Evolutionary conservation across 2,888 invertebrate genomes (phyloP).

Genomic region (Sceliomorpha sp.): DNA sequence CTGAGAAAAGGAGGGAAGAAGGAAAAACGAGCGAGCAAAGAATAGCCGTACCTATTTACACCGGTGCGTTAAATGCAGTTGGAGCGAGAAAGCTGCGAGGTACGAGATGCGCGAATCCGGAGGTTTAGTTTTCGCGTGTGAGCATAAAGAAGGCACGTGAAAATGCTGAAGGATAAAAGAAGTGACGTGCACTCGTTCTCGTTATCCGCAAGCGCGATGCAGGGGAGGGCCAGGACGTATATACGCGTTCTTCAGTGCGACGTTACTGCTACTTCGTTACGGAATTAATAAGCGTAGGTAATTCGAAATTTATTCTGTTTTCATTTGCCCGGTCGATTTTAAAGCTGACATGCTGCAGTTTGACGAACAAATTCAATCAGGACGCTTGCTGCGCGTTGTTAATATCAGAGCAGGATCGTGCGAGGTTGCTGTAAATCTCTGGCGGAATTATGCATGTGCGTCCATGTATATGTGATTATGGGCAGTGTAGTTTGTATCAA

Average conservation of each 20-base stretch:
- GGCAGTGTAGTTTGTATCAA: too few species aligned
- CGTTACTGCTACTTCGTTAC: conserved; percentile 18
- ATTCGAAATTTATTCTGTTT: conserved; percentile 2
- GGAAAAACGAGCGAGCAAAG: conserved; percentile 7
- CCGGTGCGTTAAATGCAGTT: conserved; percentile 8
- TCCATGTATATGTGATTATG: too few species aligned
- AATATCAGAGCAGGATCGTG: too few species aligned
- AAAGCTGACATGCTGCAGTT: background rate
- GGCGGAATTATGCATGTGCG: too few species aligned
- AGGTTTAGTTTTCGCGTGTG: conserved; percentile 2
- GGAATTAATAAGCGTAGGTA: conserved; percentile 6
- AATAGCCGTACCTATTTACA: conserved; percentile 15
- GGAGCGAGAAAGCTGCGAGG: conserved; percentile 2
- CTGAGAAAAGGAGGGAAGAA: conserved; percentile 1
- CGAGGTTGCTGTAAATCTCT: too few species aligned
- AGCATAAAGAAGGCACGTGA: conserved; percentile 10
- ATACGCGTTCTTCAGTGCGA: conserved; percentile 10
- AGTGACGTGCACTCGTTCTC: conserved; percentile 5
- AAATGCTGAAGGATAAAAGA: conserved; percentile 12
- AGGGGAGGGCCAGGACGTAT: background rate
- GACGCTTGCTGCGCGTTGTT: too few species aligned
- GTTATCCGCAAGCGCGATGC: conserved; percentile 1
- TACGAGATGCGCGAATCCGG: conserved; percentile 1
- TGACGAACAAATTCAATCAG: background rate
- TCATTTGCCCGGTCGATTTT: conserved; percentile 20